Conservation (phyloP, 2,113 vertebrate species). For the Catagonus wagneri region DNA sequence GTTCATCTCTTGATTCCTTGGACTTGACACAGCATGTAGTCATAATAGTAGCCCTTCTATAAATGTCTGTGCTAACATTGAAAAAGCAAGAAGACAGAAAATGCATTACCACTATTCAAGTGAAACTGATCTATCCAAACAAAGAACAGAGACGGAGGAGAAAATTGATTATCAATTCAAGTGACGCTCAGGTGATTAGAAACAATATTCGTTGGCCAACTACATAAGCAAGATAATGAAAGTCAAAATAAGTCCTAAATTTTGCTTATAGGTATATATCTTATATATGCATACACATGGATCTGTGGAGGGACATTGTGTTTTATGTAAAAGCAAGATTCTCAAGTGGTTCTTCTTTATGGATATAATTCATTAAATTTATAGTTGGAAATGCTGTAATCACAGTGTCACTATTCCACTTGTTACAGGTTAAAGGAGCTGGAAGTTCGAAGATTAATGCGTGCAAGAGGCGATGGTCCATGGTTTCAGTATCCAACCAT, state of each 20-base stretch:
- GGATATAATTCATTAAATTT: background rate
- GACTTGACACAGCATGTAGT: background rate
- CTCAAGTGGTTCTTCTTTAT: background rate
- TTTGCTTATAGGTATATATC: background rate
- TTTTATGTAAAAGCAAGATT: conserved; percentile 3
- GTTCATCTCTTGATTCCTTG: background rate
- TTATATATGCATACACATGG: background rate
- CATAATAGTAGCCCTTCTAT: background rate
- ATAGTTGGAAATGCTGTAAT: background rate
- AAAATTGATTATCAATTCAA: background rate
- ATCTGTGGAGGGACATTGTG: background rate
- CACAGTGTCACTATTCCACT: background rate
- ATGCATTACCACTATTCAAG: background rate
- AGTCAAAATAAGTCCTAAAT: background rate
- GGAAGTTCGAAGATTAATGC: conserved; percentile 93
- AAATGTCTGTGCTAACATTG: background rate
- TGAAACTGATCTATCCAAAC: background rate
- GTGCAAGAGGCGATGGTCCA: conserved; percentile 93
- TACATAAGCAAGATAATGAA: conserved; percentile 21
- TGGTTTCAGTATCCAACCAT: conserved; percentile 91
- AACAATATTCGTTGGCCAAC: background rate
- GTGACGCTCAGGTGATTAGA: background rate
- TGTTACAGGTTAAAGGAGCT: conserved; percentile 87
- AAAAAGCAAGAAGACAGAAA: conserved; percentile 4
- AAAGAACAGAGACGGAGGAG: background rate